Evolutionary conservation across 2,797 vertebrate genomes (phyloP), one percentile per base, ranked within the genome.

Genomic region (Sciurus carolinensis): DNA sequence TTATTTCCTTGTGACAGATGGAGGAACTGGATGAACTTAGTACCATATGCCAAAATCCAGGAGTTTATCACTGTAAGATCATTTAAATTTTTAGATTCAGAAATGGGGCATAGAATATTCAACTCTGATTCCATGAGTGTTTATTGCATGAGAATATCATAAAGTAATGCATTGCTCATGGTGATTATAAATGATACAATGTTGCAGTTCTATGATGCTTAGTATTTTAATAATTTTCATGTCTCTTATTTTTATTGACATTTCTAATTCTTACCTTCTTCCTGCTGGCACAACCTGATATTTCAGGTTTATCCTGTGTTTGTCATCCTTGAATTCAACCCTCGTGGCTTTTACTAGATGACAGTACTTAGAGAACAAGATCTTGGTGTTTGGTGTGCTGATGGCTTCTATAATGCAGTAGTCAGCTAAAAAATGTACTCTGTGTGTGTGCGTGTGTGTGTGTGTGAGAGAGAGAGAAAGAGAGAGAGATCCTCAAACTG

Each of bases 231-330:
- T 20, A 30, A 30, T 22, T 42, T 72, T 84, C 5, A 33, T 69
- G 62, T 69, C 20, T 24, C n/a, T 93, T 50, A 59, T 2, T 72
- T 85, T 80, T 11, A 66, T 17, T 76, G 13, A 57, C 30, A 76
- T 75, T 91, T 87, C 54, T 71, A 82, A 64, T 15, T 82, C 90
- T 92, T 87, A 47, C 1, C 11, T 73, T 64, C 36, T 72, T 94
- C 47, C 8, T 64, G 1, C 28, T 84, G 14, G 13, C 17, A 66
- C 1, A 71, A 33, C 4, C 14, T 90, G 7, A 36, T 73, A 92
- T 67, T 92, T n/a, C 8, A 77, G 13, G 42, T 33, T 82, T 15
- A 67, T 69, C 9, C 7, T 79, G 2, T 91, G 30, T 5, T 77
- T 62, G 30, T 26, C 18, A 80, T 11, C 18, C 62, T 50, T 82